These are phyloP conservation scores for Ictidomys tridecemlineatus DNA, from an alignment of 2,113 vertebrate species.

Conservation along the genomic window DNA sequence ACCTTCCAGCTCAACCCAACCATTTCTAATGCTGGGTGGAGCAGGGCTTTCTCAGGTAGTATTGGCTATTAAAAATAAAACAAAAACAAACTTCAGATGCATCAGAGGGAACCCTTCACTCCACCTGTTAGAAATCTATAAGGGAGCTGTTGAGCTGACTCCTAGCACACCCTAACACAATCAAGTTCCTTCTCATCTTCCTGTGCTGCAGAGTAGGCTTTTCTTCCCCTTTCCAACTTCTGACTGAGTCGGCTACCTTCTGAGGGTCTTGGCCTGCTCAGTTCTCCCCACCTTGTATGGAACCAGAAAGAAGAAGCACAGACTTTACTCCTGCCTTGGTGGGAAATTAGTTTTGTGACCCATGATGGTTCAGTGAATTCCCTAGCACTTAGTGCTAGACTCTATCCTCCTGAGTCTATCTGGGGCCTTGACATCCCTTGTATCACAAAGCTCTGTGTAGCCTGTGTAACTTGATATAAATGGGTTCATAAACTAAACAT, in stretches of 20 bases:
- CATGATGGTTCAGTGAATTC: not conserved
- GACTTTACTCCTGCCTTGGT: not conserved
- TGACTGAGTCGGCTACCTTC: not conserved
- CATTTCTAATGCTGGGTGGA: not conserved
- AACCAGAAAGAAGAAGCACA: not conserved
- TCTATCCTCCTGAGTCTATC: not conserved
- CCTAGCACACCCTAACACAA: not conserved
- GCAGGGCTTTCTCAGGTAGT: not conserved
- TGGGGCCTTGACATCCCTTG: not conserved
- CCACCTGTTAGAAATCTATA: not conserved
- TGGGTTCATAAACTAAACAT: not conserved
- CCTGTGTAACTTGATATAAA: not conserved
- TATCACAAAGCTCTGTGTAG: not conserved
- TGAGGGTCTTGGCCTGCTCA: not conserved
- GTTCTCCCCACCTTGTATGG: not conserved
- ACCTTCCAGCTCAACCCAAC: not conserved
- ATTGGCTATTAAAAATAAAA: not conserved
- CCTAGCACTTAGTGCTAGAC: not conserved
- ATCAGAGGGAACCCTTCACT: not conserved
- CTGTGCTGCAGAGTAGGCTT: not conserved
- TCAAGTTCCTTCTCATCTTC: not conserved
- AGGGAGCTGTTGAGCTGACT: accelerated
- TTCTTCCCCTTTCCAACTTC: not conserved
- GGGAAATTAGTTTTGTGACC: not conserved
- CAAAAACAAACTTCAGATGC: not conserved